Evolutionary conservation across 1,140 invertebrate genomes (phyloP).

Genomic region (Nephila pilipes): DNA sequence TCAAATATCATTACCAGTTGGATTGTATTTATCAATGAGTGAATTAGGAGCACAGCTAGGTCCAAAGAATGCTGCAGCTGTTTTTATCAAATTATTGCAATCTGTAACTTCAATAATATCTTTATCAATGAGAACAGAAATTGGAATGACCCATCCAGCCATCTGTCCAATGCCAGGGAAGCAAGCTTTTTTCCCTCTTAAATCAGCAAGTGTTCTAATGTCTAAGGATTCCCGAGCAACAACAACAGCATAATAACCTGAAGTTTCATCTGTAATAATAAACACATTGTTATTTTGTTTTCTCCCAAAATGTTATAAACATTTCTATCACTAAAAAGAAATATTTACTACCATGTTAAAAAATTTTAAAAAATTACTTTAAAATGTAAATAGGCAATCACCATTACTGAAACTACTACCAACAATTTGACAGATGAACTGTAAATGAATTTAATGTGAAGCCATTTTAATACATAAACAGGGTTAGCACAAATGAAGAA

Average conservation of each 20-base stretch:
- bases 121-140: slow-evolving; percentile 83
- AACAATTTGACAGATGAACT: too few relatives aligned
- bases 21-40: slow-evolving; percentile 95
- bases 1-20: slow-evolving; percentile 86
- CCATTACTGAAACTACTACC: too few relatives aligned
- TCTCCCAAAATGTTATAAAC: too few relatives aligned
- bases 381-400: too few relatives aligned
- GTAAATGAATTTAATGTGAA: too few relatives aligned
- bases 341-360: too few relatives aligned
- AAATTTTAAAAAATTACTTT: too few relatives aligned
- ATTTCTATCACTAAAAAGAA: too few relatives aligned
- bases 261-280: slow-evolving; percentile 77
- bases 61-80: slow-evolving; percentile 93
- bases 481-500: too few relatives aligned
- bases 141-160: slow-evolving; percentile 96
- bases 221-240: slow-evolving; percentile 86
- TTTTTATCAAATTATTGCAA: slow-evolving; percentile 98
- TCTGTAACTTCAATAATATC: slow-evolving; percentile 79
- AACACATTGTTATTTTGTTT: not conserved
- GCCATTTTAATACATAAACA: too few relatives aligned
- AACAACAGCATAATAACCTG: slow-evolving; percentile 88
- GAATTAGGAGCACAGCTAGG: slow-evolving; percentile 96
- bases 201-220: slow-evolving; percentile 85
- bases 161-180: slow-evolving; percentile 94
- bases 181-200: slow-evolving; percentile 91